Percentiles rank a stretch among this genome's conserved stretches.
Evolutionary conservation across 2,113 vertebrate species (phyloP).

Genomic region (Corythornis vintsioides): DNA sequence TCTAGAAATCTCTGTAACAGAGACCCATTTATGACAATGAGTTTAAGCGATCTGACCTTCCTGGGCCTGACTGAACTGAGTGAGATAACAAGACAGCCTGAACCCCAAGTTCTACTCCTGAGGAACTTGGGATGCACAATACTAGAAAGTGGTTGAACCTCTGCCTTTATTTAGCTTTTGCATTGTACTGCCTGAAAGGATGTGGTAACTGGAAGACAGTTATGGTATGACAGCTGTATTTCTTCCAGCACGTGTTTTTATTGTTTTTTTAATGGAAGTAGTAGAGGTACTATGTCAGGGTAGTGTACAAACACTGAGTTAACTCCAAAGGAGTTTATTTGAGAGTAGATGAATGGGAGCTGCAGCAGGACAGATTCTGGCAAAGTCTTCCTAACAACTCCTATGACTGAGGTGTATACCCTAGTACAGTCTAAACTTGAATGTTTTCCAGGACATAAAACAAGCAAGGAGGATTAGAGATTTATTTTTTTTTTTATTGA

Average conservation of each 20-base stretch:
- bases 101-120: not conserved
- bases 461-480: not conserved
- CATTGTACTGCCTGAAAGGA: not conserved
- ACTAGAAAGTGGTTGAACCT: not conserved
- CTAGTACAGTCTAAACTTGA: not conserved
- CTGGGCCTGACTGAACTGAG: not conserved
- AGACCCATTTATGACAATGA: not conserved
- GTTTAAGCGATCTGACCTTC: not conserved
- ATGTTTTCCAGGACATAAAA: constrained; percentile 2
- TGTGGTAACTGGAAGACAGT: not conserved
- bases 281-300: not conserved
- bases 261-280: not conserved
- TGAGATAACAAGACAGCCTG: not conserved
- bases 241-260: not conserved
- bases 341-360: not conserved
- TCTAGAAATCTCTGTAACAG: not conserved
- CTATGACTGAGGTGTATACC: not conserved
- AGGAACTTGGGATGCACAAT: not conserved
- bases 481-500: not conserved
- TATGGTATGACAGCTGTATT: not conserved
- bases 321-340: not conserved
- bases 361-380: not conserved
- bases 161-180: not conserved
- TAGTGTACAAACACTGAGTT: not conserved
- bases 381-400: not conserved